A percentile compares a stretch with the other conserved stretches of the same genome.
These are phyloP conservation scores for Syrista parreyssii DNA, from an alignment of 2,888 invertebrate genomes.

Conservation along the genomic window DNA sequence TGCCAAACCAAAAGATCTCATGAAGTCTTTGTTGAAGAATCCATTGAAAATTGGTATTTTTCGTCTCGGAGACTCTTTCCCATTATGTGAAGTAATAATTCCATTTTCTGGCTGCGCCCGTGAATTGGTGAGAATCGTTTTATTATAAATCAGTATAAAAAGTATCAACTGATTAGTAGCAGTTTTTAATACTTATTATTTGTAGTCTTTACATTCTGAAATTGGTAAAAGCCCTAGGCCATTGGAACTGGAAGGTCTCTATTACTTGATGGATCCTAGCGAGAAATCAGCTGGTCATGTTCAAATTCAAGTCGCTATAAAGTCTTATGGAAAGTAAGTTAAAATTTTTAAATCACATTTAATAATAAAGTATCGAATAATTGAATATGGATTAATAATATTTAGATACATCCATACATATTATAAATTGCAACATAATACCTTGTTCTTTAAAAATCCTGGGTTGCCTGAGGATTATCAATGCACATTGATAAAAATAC, in stretches of 20 bases:
- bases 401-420: slow-evolving; percentile 12
- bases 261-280: slow-evolving; percentile 38
- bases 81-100: slow-evolving; percentile 31
- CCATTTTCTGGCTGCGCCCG: slow-evolving; percentile 39
- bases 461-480: neutral
- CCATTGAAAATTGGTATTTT: slow-evolving; percentile 37
- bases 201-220: neutral
- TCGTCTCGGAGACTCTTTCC: slow-evolving; percentile 33
- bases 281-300: slow-evolving; percentile 33
- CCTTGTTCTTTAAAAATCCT: neutral
- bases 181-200: neutral
- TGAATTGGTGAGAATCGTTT: slow-evolving; percentile 33
- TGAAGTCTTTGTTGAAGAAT: slow-evolving; percentile 24
- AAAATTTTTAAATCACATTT: too few relatives aligned
- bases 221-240: slow-evolving; percentile 11
- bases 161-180: too few relatives aligned
- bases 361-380: too few relatives aligned
- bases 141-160: neutral
- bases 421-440: slow-evolving; percentile 22
- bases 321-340: slow-evolving; percentile 33
- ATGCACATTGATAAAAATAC: neutral
- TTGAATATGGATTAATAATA: neutral
- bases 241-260: slow-evolving; percentile 34
- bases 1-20: slow-evolving; percentile 23
- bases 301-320: slow-evolving; percentile 26